Percentiles rank a stretch among this genome's conserved stretches.
Evolutionary conservation across 2,797 vertebrate genomes (phyloP).

Genomic region (Anguilla pacifica): DNA sequence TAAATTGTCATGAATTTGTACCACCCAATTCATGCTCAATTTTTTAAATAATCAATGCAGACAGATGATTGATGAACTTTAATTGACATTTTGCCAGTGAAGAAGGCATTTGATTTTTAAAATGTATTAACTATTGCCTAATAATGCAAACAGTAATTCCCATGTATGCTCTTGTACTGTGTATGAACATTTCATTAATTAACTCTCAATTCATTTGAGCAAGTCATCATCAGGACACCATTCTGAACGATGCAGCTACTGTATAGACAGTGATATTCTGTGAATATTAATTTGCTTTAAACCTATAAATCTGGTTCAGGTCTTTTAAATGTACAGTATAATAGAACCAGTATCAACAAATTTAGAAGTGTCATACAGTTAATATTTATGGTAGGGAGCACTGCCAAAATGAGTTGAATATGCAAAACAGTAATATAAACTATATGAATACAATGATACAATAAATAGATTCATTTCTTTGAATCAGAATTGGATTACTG

Average conservation of each 20-base stretch:
- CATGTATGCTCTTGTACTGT: not conserved
- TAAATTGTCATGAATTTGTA: not conserved
- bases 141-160: not conserved
- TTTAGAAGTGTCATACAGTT: not conserved
- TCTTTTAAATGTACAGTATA: not conserved
- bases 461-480: not conserved
- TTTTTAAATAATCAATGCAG: not conserved
- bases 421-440: not conserved
- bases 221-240: not conserved
- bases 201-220: not conserved
- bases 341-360: not conserved
- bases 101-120: not conserved
- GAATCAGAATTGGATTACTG: not conserved
- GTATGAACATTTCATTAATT: not conserved
- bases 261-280: not conserved
- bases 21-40: not conserved
- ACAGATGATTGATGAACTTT: not conserved
- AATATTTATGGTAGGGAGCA: not conserved
- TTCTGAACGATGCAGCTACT: not conserved
- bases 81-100: not conserved
- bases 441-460: not conserved
- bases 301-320: not conserved
- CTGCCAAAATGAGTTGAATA: not conserved
- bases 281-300: not conserved
- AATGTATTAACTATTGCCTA: not conserved